Percentiles rank a stretch among this genome's conserved stretches.
phyloP scores from a whole-genome alignment of 2,888 invertebrate genomes.

The Acleris laterana region DNA sequence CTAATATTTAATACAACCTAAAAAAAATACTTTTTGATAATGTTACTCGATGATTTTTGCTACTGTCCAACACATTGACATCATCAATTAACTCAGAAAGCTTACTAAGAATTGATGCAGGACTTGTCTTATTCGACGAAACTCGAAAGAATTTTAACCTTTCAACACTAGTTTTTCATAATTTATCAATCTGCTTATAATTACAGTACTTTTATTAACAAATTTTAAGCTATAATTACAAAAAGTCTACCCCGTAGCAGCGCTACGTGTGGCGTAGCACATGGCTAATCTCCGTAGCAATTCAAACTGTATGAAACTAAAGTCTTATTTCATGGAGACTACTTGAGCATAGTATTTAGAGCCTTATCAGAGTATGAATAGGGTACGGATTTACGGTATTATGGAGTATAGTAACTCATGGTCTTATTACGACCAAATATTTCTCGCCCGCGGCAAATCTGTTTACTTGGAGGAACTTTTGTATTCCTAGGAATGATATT shows the following conservation, averaged over 20 bases:
- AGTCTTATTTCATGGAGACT: slow-evolving; percentile 13
- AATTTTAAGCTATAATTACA: no score
- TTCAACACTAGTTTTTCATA: no score
- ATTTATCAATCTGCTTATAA: no score
- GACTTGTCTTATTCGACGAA: no score
- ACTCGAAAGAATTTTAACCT: no score
- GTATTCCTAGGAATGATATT: slow-evolving; percentile 11
- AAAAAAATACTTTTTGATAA: no score
- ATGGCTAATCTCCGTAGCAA: slow-evolving; percentile 24
- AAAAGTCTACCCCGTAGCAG: slow-evolving; percentile 13
- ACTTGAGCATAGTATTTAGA: neutral
- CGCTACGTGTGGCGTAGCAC: slow-evolving; percentile 21
- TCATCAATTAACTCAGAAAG: no score
- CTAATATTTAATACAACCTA: no score
- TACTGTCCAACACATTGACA: no score
- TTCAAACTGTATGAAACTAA: slow-evolving; percentile 9
- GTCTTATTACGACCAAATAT: slow-evolving; percentile 3
- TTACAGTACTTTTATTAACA: no score
- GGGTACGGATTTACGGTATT: neutral
- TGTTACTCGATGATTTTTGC: no score
- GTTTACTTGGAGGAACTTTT: slow-evolving; percentile 22
- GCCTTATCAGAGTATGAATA: neutral
- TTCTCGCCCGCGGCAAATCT: slow-evolving; percentile 16
- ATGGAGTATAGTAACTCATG: neutral
- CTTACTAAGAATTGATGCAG: no score